These are phyloP conservation scores for Spodoptera littoralis DNA, from an alignment of 2,888 invertebrate species.

Conservation along the genomic window DNA sequence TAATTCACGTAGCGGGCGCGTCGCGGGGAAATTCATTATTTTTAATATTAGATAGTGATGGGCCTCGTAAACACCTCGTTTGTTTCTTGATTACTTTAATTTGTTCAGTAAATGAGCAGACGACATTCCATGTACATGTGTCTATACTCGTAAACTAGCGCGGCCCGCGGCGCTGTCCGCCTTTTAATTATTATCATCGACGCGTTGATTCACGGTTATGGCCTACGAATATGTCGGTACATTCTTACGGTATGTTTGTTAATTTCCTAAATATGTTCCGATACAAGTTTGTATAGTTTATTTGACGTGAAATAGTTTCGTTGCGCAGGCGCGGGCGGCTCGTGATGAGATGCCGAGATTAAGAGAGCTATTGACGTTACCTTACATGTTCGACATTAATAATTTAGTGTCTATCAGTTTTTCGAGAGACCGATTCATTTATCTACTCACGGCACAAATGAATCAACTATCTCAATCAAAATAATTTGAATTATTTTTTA, in stretches of 20 bases:
- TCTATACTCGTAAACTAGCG: conserved; percentile 10
- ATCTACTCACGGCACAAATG: too few species aligned
- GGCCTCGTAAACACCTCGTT: conserved; percentile 35
- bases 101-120: conserved; percentile 6
- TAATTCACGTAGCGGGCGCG: too few species aligned
- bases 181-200: conserved; percentile 29
- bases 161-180: conserved; percentile 32
- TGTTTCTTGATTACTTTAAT: conserved; percentile 11
- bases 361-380: too few species aligned
- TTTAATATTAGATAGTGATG: too few species aligned
- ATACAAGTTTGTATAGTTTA: conserved; percentile 4
- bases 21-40: too few species aligned
- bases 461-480: too few species aligned
- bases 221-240: conserved; percentile 11
- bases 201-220: conserved; percentile 43
- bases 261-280: conserved; percentile 22
- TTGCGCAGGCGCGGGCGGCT: too few species aligned
- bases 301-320: conserved; percentile 13
- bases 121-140: conserved; percentile 23
- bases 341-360: too few species aligned
- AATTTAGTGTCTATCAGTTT: too few species aligned
- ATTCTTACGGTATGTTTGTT: conserved; percentile 26
- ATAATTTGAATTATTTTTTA: too few species aligned
- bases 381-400: too few species aligned
- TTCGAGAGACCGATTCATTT: too few species aligned